Conservation (phyloP, 2,113 vertebrate genomes). For the Heterotilapia buettikoferi region DNA sequence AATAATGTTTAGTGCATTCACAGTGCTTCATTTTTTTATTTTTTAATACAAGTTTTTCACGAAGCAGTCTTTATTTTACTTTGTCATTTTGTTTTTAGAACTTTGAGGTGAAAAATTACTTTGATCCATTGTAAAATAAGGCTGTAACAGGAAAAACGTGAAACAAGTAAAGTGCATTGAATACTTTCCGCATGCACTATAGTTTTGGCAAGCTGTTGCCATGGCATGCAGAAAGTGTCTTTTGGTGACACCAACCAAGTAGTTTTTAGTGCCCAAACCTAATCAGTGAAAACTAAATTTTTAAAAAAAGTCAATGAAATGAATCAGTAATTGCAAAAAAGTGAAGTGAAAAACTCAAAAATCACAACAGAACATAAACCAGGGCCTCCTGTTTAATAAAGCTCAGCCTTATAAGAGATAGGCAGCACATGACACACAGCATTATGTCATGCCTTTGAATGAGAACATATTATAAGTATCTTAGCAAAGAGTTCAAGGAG, state of each 20-base stretch:
- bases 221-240: not conserved
- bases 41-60: not conserved
- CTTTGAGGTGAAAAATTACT: not conserved
- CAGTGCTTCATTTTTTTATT: not conserved
- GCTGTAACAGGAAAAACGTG: not conserved
- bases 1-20: not conserved
- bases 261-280: not conserved
- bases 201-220: not conserved
- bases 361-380: not conserved
- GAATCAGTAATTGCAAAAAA: not conserved
- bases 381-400: accelerated
- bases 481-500: not conserved
- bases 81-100: not conserved
- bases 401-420: not conserved
- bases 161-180: not conserved
- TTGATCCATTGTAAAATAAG: not conserved
- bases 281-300: not conserved
- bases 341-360: not conserved
- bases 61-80: not conserved
- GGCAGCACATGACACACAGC: not conserved
- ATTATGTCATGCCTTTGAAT: not conserved
- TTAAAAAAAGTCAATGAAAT: accelerated
- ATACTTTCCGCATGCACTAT: not conserved
- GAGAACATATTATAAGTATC: not conserved
- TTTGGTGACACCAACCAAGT: not conserved